Base-by-base conservation (phyloP, 2,888 invertebrate species). In the Acleris holmiana region DNA sequence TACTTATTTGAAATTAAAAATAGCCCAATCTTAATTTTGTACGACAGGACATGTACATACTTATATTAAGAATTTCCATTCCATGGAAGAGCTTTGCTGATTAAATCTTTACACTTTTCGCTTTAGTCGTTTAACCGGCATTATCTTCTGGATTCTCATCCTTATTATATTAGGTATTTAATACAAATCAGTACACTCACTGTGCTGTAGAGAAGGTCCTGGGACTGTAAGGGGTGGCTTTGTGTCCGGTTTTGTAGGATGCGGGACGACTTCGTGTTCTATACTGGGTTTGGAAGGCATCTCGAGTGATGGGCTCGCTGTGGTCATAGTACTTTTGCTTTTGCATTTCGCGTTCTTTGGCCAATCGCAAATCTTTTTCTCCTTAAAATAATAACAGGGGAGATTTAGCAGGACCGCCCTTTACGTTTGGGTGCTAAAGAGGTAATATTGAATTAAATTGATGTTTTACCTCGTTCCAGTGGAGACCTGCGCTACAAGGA, bases 281-380 rank as follows among this genome's bases (percentile, higher is more conserved):
- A 59, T 56, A 25, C 65, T 63, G 50, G 72, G 70, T 49, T 67
- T 67, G 53, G 71, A 29, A 55, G 69, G 50, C 67, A 61, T 17
- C 58, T 51, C 78, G 74, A 73, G 69, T 40, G 75, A 73, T 7
- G 84, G 81, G 5, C 66, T 73, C 10, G 71, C 50, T 35, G 81
- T 79, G 0, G 81, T 79, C 2, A 82, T 82, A 2, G 80, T 59
- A 65, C 70, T 70, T 77, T 74, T 71, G 25, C 73, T 84, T 73
- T 85, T 88, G 73, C 96, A 96, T 68, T 94, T 91, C 0, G 96
- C 94, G 66, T 91, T 93, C 35, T 81, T 85, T 0, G 96, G 96
- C 96, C 96, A 96, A 76, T 96, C 96, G 72, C 96, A 96, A 57
- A 94, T 94, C 77, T 94, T 93, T 69, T 90, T 89, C 8, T 94